Conservation (phyloP, 37 sponge, comb jelly and placozoan genomes). For the Tethya wilhelma region DNA sequence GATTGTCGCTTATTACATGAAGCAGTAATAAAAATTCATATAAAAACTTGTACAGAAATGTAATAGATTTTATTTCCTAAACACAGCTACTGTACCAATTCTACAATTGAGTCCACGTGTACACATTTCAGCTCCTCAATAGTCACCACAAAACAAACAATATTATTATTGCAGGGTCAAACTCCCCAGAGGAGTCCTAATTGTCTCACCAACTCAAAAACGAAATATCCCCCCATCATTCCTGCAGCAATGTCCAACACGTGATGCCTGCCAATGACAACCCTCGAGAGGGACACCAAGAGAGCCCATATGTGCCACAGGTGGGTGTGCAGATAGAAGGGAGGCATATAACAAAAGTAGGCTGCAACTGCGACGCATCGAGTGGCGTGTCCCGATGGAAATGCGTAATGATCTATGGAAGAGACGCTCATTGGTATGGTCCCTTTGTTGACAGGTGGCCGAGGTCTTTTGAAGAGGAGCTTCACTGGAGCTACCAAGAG, state of each 20-base stretch:
- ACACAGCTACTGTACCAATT: too few species aligned
- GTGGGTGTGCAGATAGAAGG: slow-evolving; percentile 41
- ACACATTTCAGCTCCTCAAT: too few species aligned
- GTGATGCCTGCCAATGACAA: slow-evolving; percentile 83
- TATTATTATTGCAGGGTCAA: too few species aligned
- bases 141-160: too few species aligned
- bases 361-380: slow-evolving; percentile 75
- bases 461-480: slow-evolving; percentile 68
- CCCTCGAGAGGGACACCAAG: slow-evolving; percentile 66
- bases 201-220: slow-evolving; percentile 47
- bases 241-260: slow-evolving; percentile 76
- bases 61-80: too few species aligned
- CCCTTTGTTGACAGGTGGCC: slow-evolving; percentile 71
- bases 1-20: too few species aligned
- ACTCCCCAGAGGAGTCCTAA: slow-evolving; percentile 19
- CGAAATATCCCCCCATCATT: slow-evolving; percentile 51
- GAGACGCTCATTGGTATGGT: slow-evolving; percentile 71
- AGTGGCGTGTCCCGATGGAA: slow-evolving; percentile 94
- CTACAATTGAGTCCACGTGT: too few species aligned
- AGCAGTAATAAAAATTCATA: too few species aligned
- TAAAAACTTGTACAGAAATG: too few species aligned
- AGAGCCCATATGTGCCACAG: slow-evolving; percentile 80
- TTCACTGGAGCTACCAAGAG: slow-evolving; percentile 78
- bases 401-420: slow-evolving; percentile 81
- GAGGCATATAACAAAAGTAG: slow-evolving; percentile 65